A percentile compares a stretch with the other conserved stretches of the same genome.
phyloP scores from a whole-genome alignment of 2,113 vertebrate genomes.

The Mugil cephalus region DNA sequence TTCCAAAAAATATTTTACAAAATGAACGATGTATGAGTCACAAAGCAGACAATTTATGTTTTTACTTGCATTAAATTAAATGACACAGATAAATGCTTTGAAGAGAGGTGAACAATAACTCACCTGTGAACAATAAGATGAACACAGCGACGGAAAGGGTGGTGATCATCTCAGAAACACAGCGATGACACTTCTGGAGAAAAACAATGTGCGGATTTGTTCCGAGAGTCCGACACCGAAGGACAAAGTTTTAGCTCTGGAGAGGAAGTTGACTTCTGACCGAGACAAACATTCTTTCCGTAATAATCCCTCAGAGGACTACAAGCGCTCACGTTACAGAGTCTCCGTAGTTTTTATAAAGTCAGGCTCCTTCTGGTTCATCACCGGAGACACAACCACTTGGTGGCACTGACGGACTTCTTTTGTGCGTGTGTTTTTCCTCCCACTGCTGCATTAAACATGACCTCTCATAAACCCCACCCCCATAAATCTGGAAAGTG shows the following conservation, averaged over 20 bases:
- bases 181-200: slow-evolving; percentile 9
- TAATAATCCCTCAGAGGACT: slow-evolving; percentile 1
- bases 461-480: slow-evolving; percentile 15
- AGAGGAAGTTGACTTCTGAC: background rate
- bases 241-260: background rate
- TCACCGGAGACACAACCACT: slow-evolving; percentile 21
- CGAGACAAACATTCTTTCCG: too few species aligned
- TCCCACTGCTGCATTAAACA: slow-evolving; percentile 37
- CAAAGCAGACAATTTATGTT: too few species aligned
- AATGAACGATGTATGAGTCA: too few species aligned
- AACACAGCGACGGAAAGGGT: slow-evolving; percentile 39
- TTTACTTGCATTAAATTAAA: too few species aligned
- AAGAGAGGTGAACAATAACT: too few species aligned
- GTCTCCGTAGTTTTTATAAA: background rate
- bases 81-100: background rate
- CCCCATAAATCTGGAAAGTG: background rate
- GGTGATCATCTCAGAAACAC: slow-evolving; percentile 57
- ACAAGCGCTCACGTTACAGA: background rate
- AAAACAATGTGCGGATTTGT: background rate
- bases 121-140: slow-evolving; percentile 60
- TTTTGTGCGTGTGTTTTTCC: slow-evolving; percentile 3
- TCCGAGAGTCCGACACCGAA: background rate
- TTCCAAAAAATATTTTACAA: too few species aligned
- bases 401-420: slow-evolving; percentile 50
- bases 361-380: slow-evolving; percentile 8